phyloP scores from a whole-genome alignment of 1,140 invertebrate genomes.

The Eriosoma lanigerum region DNA sequence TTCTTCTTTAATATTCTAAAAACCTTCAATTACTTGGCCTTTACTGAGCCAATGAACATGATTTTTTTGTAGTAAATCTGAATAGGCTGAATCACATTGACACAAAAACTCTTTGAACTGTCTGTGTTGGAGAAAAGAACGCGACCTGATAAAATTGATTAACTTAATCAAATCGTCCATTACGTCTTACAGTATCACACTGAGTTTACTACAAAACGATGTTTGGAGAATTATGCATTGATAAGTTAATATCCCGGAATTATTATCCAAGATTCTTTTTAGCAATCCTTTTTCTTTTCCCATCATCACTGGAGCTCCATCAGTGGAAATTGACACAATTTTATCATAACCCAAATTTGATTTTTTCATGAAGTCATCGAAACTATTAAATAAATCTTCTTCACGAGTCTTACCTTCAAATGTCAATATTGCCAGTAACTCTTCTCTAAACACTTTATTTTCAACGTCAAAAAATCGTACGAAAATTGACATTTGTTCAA shows the following conservation, averaged over 20 bases:
- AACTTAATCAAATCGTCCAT: slow-evolving; percentile 56
- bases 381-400: slow-evolving; percentile 56
- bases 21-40: slow-evolving; percentile 55
- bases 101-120: slow-evolving; percentile 55
- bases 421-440: slow-evolving; percentile 55
- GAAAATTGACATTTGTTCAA: slow-evolving; percentile 56
- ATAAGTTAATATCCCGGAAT: slow-evolving; percentile 55
- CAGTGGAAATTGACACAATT: slow-evolving; percentile 1
- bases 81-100: slow-evolving; percentile 56
- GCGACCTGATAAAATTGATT: slow-evolving; percentile 33
- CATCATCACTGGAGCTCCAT: too few species aligned
- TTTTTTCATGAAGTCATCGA: slow-evolving; percentile 55
- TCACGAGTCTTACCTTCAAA: slow-evolving; percentile 55
- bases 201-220: slow-evolving; percentile 56
- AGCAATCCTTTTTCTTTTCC: too few species aligned
- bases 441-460: slow-evolving; percentile 54
- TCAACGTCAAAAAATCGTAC: slow-evolving; percentile 54
- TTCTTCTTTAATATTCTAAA: slow-evolving; percentile 55
- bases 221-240: slow-evolving; percentile 57
- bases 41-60: slow-evolving; percentile 55
- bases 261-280: too few species aligned
- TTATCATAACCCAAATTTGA: slow-evolving; percentile 55
- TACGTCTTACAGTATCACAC: slow-evolving; percentile 55
- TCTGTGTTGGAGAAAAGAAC: slow-evolving; percentile 54
- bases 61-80: slow-evolving; percentile 55